A percentile compares a stretch with the other conserved stretches of the same genome.
These are phyloP conservation scores for Sebastes minor DNA, from an alignment of 2,797 vertebrate species.

Conservation along the genomic window DNA sequence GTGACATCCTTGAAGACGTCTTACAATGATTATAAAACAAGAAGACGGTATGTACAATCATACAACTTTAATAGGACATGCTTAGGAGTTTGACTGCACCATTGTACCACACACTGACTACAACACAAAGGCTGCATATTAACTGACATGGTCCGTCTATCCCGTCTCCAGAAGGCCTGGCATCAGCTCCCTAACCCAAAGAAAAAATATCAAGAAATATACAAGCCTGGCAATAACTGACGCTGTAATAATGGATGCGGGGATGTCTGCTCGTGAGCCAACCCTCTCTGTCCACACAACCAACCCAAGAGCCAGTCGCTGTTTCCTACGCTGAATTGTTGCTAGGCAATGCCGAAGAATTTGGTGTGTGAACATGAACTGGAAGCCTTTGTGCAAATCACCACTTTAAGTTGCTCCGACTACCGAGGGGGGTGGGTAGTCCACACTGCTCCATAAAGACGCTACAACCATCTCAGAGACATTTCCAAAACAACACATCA, in stretches of 20 bases:
- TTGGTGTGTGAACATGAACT: slow-evolving; percentile 76
- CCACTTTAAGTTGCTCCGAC: slow-evolving; percentile 63
- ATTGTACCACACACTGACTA: slow-evolving; percentile 78
- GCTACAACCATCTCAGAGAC: slow-evolving; percentile 45
- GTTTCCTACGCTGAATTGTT: slow-evolving; percentile 71
- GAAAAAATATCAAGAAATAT: slow-evolving; percentile 29
- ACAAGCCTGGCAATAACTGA: slow-evolving; percentile 54
- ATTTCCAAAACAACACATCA: slow-evolving; percentile 62
- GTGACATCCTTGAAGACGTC: slow-evolving; percentile 72
- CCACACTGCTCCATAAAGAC: slow-evolving; percentile 60
- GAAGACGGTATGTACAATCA: slow-evolving; percentile 81
- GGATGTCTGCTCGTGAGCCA: slow-evolving; percentile 59
- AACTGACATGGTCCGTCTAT: slow-evolving; percentile 65
- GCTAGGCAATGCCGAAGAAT: slow-evolving; percentile 81
- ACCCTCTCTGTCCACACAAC: slow-evolving; percentile 60
- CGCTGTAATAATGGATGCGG: slow-evolving; percentile 58
- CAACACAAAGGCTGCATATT: slow-evolving; percentile 82
- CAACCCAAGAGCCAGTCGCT: slow-evolving; percentile 56
- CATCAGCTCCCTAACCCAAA: slow-evolving; percentile 54
- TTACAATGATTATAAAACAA: slow-evolving; percentile 85
- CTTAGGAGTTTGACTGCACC: slow-evolving; percentile 81
- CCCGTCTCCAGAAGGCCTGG: slow-evolving; percentile 39
- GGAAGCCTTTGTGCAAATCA: slow-evolving; percentile 81
- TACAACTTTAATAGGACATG: slow-evolving; percentile 83
- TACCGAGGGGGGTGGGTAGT: slow-evolving; percentile 28